Percentiles rank a stretch among this genome's conserved stretches.
phyloP scores from a whole-genome alignment of 2,888 invertebrate species.

The Carabus problematicus region DNA sequence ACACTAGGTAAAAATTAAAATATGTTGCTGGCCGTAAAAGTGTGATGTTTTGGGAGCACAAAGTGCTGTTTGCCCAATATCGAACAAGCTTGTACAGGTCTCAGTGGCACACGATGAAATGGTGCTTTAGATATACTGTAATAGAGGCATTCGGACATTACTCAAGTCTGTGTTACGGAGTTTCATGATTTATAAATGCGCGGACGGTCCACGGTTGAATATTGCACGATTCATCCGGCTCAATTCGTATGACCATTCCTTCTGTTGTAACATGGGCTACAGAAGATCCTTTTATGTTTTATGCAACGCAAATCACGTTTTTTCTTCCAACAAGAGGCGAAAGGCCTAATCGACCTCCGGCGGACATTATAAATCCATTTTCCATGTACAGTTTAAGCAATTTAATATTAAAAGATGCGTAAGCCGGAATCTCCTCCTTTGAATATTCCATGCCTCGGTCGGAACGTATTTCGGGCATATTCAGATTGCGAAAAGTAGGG shows the following conservation, averaged over 20 bases:
- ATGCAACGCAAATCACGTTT: constrained; percentile 41
- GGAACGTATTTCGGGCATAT: not conserved
- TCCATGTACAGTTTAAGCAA: constrained; percentile 41
- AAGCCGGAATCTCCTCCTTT: constrained; percentile 37
- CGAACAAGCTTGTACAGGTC: too few species aligned
- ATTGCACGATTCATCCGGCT: constrained; percentile 42
- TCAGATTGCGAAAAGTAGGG: not conserved
- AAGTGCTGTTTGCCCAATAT: too few species aligned
- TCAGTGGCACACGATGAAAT: constrained; percentile 53
- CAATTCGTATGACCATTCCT: constrained; percentile 40
- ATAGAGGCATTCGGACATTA: constrained; percentile 57
- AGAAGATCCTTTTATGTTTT: constrained; percentile 39
- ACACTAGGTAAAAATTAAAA: too few species aligned
- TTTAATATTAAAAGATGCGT: constrained; percentile 40
- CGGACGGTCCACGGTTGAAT: constrained; percentile 48
- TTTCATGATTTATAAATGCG: constrained; percentile 53
- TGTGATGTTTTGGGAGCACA: too few species aligned
- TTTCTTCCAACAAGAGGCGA: constrained; percentile 9
- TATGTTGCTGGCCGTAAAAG: too few species aligned
- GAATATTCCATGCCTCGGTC: constrained; percentile 37
- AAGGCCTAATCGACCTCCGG: constrained; percentile 17
- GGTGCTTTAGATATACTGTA: constrained; percentile 57
- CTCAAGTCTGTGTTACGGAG: constrained; percentile 53
- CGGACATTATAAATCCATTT: constrained; percentile 40
- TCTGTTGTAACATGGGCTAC: constrained; percentile 16